Conservation (phyloP, 2,797 vertebrate species). For the Bryconaethiops microstoma region DNA sequence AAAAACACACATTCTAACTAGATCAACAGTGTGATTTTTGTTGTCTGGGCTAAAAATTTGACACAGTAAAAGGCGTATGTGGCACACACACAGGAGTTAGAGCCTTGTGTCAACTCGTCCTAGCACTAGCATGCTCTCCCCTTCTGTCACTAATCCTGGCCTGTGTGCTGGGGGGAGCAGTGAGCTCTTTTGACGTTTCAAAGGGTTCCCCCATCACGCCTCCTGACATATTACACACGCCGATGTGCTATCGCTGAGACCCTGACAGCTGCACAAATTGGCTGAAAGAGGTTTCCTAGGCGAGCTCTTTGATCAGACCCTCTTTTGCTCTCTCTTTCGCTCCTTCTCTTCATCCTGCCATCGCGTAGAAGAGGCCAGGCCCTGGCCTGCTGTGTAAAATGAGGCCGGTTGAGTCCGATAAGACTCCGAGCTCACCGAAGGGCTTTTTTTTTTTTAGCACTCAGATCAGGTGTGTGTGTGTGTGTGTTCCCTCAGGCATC, state of each 20-base stretch:
- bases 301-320: conserved; percentile 69
- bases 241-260: conserved; percentile 69
- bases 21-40: neutral
- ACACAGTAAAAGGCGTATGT: neutral
- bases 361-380: conserved; percentile 40
- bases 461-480: conserved; percentile 31
- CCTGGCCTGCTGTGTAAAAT: conserved; percentile 47
- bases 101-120: conserved; percentile 42
- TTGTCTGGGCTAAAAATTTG: neutral
- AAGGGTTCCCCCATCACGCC: conserved; percentile 76
- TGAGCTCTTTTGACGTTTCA: conserved; percentile 72
- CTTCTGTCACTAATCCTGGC: conserved; percentile 50
- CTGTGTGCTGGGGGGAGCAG: conserved; percentile 46
- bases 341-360: conserved; percentile 46
- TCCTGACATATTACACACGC: conserved; percentile 76
- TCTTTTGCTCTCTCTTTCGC: conserved; percentile 55
- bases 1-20: neutral
- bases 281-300: conserved; percentile 75
- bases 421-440: conserved; percentile 29
- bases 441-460: conserved; percentile 11
- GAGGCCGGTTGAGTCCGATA: conserved; percentile 39
- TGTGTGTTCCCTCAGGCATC: conserved; percentile 18
- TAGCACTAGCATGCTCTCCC: conserved; percentile 41
- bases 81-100: conserved; percentile 9
- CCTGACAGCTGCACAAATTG: conserved; percentile 81